Evolutionary conservation across 2,888 invertebrate genomes (phyloP).

Genomic region (Scelioninae gen. 1): DNA sequence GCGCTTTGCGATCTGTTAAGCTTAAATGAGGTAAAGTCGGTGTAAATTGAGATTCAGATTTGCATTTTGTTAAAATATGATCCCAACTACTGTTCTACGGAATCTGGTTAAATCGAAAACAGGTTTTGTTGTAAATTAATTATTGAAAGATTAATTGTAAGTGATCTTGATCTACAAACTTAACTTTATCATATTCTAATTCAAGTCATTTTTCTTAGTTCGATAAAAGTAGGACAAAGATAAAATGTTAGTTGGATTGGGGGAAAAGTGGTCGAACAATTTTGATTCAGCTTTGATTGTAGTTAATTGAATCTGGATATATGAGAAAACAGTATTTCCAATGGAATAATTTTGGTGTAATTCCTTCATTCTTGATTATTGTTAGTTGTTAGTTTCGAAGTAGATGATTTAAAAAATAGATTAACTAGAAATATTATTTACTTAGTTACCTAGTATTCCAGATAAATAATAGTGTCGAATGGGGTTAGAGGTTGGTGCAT

Average conservation of each 20-base stretch:
- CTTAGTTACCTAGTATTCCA: too few species aligned
- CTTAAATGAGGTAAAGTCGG: conserved; percentile 14
- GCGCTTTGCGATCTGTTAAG: conserved; percentile 47
- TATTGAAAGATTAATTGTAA: conserved; percentile 37
- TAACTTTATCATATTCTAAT: conserved; percentile 38
- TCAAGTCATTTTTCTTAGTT: conserved; percentile 33
- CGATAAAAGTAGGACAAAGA: conserved; percentile 23
- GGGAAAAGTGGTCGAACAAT: conserved; percentile 1
- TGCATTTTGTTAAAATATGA: conserved; percentile 57
- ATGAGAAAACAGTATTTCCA: too few species aligned
- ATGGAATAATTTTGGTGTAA: too few species aligned
- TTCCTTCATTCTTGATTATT: too few species aligned
- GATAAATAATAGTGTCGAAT: too few species aligned
- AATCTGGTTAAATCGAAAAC: conserved; percentile 41
- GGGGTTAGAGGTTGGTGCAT: too few species aligned
- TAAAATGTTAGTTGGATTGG: conserved; percentile 27
- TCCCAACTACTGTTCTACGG: conserved; percentile 47
- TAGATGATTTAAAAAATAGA: too few species aligned
- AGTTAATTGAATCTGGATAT: too few species aligned
- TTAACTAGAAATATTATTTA: too few species aligned
- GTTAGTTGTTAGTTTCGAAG: too few species aligned
- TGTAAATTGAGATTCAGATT: conserved; percentile 45
- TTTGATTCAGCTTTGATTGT: too few species aligned
- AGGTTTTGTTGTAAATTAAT: conserved; percentile 54
- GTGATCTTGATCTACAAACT: conserved; percentile 47